phyloP scores from a whole-genome alignment of 2,797 vertebrate genomes.

The Tachyglossus aculeatus region DNA sequence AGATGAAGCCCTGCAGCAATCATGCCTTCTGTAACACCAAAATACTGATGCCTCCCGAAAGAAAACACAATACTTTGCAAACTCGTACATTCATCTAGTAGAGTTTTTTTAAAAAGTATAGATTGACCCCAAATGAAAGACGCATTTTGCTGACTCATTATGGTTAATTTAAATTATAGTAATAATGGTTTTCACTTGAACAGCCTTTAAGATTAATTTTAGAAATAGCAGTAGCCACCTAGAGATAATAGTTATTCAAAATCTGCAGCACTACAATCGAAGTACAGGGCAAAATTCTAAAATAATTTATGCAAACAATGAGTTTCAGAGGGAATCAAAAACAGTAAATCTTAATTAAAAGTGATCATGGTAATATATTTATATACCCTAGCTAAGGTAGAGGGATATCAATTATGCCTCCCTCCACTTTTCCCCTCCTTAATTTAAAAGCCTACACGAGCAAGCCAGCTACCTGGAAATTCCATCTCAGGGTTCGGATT shows the following conservation, averaged over 20 bases:
- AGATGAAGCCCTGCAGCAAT: no score
- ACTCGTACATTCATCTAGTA: no score
- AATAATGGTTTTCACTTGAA: conserved; percentile 24
- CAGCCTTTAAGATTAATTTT: conserved; percentile 33
- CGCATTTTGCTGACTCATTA: neutral
- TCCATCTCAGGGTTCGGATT: no score
- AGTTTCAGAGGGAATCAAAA: conserved; percentile 45
- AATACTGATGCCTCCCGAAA: no score
- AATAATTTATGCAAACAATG: conserved; percentile 53
- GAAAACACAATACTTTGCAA: no score
- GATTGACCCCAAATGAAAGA: no score
- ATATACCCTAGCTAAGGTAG: conserved; percentile 14
- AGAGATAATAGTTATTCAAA: conserved; percentile 30
- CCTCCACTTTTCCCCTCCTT: neutral
- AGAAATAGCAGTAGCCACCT: conserved; percentile 44
- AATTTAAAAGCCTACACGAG: neutral
- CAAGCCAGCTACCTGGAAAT: no score
- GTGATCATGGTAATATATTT: conserved; percentile 44
- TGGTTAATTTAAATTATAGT: conserved; percentile 13
- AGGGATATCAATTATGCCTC: conserved; percentile 2
- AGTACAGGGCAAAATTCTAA: conserved; percentile 44
- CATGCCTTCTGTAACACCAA: no score
- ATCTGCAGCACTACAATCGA: conserved; percentile 23
- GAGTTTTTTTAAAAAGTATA: no score
- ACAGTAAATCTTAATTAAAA: conserved; percentile 39